Conservation (phyloP, 2,888 invertebrate species). For the Anthophora plumipes region DNA sequence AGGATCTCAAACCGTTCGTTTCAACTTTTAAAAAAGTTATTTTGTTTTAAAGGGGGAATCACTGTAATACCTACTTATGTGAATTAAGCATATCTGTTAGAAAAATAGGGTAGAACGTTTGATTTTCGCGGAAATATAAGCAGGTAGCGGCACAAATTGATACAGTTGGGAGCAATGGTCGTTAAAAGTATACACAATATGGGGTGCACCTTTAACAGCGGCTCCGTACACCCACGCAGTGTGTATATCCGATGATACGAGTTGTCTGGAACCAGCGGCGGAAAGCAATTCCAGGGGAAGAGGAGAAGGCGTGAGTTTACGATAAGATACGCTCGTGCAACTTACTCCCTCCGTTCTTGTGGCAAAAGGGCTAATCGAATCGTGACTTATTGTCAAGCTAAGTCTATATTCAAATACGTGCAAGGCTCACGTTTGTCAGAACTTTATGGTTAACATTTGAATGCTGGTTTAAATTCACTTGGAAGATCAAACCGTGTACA, state of each 20-base stretch:
- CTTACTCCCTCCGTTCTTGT: conserved; percentile 49
- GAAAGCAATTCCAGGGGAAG: conserved; percentile 67
- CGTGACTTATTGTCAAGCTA: conserved; percentile 63
- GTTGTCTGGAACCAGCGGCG: conserved; percentile 46
- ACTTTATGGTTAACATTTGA: conserved; percentile 35
- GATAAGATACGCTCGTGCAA: conserved; percentile 68
- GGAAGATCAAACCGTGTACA: conserved; percentile 4
- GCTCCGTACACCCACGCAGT: conserved; percentile 63
- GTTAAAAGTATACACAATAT: conserved; percentile 64
- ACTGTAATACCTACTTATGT: too few relatives aligned
- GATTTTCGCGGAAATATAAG: conserved; percentile 14
- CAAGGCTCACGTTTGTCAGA: conserved; percentile 38
- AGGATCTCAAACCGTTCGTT: too few relatives aligned
- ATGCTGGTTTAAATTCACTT: conserved; percentile 18
- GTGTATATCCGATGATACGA: conserved; percentile 40
- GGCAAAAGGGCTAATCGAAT: conserved; percentile 66
- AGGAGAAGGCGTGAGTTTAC: conserved; percentile 70
- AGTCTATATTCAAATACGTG: conserved; percentile 44
- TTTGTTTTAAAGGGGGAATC: too few relatives aligned
- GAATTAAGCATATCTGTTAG: too few relatives aligned
- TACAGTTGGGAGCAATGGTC: conserved; percentile 62
- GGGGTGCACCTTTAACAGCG: conserved; percentile 66
- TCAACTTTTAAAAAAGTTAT: too few relatives aligned
- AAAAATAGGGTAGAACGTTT: too few relatives aligned
- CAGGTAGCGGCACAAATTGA: conserved; percentile 61